phyloP scores from a whole-genome alignment of 92 coral and sea anemone genomes.

The Epizoanthus stellaris region DNA sequence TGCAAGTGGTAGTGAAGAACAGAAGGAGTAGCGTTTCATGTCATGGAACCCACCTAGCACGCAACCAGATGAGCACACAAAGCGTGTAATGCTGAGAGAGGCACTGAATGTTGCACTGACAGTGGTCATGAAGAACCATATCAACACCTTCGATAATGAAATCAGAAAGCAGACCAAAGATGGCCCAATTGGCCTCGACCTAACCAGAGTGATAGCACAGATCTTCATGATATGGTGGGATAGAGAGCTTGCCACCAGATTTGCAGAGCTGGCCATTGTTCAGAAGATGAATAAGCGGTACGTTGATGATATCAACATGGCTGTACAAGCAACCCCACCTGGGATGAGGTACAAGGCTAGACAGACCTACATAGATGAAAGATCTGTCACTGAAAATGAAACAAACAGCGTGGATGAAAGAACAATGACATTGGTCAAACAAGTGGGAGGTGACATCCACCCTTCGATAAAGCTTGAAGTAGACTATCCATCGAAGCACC shows the following conservation, averaged over 20 bases:
- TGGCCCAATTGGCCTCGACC: constrained; percentile 29
- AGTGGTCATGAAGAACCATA: constrained; percentile 28
- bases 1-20: neutral
- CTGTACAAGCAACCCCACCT: constrained; percentile 25
- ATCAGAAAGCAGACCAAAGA: constrained; percentile 28
- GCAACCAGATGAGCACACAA: constrained; percentile 9
- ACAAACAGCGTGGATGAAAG: constrained; percentile 13
- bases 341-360: constrained; percentile 33
- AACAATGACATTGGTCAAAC: constrained; percentile 26
- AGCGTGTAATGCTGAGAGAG: neutral
- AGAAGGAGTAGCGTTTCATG: neutral
- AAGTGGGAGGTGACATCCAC: neutral
- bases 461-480: neutral
- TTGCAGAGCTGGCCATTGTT: neutral
- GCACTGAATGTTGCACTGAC: constrained; percentile 5
- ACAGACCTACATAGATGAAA: constrained; percentile 19
- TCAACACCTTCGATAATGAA: constrained; percentile 27
- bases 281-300: constrained; percentile 37
- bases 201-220: constrained; percentile 24
- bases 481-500: constrained; percentile 22
- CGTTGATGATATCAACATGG: constrained; percentile 33
- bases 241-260: constrained; percentile 4
- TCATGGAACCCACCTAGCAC: neutral
- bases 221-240: constrained; percentile 45
- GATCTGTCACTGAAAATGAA: constrained; percentile 4